Conservation (phyloP, 1,140 invertebrate genomes). For the Leptoteleia sp. region DNA sequence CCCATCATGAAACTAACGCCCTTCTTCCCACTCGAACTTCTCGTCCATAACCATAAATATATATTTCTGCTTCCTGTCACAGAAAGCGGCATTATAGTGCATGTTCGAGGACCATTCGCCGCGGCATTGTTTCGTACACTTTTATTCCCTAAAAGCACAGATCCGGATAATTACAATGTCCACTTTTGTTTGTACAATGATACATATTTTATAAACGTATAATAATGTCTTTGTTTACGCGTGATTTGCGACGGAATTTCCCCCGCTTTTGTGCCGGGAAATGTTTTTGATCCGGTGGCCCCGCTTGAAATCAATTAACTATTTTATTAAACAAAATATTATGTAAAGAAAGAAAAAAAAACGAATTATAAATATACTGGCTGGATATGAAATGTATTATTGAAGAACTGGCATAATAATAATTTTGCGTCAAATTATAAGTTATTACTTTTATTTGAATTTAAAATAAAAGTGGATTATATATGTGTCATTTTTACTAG, state of each 20-base stretch:
- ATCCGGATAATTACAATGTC: constrained; percentile 54
- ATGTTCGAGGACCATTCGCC: constrained; percentile 47
- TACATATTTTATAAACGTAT: constrained; percentile 60
- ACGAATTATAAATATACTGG: no score
- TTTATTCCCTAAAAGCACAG: constrained; percentile 54
- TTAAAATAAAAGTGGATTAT: no score
- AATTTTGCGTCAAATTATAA: no score
- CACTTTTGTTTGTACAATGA: constrained; percentile 42
- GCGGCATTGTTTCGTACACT: constrained; percentile 43
- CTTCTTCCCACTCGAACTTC: constrained; percentile 46
- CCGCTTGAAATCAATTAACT: no score
- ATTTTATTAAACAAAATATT: no score
- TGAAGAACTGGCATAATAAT: no score
- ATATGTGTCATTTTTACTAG: no score
- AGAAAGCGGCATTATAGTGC: constrained; percentile 33
- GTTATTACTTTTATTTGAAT: no score
- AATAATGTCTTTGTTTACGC: constrained; percentile 52
- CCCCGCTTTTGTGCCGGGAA: no score
- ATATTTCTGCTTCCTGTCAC: constrained; percentile 62
- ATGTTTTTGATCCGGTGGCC: no score
- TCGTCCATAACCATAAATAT: constrained; percentile 59
- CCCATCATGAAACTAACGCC: constrained; percentile 35
- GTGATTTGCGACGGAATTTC: constrained; percentile 43
- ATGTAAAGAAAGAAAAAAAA: no score
- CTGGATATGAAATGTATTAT: no score